Percentiles rank a stretch among this genome's conserved stretches.
These are phyloP conservation scores for Drosophila ambigua DNA, from an alignment of 1,140 invertebrate species.

Conservation along the genomic window DNA sequence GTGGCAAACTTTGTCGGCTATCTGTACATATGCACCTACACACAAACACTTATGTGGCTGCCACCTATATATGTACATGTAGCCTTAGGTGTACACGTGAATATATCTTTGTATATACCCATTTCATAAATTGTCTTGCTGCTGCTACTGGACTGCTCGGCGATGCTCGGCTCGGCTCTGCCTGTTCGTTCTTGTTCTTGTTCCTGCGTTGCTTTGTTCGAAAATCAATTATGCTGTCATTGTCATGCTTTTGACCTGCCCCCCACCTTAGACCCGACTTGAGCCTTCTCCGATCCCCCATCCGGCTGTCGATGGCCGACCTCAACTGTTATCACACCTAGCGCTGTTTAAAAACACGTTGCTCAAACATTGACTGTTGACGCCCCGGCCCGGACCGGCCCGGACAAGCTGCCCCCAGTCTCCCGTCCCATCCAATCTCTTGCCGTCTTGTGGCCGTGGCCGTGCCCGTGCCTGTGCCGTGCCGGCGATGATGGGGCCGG, in stretches of 20 bases:
- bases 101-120: constrained; percentile 20
- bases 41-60: constrained; percentile 1
- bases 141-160: constrained; percentile 20
- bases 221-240: constrained; percentile 82
- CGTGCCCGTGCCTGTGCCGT: no score
- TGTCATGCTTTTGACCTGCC: constrained; percentile 76
- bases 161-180: background rate
- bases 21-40: constrained; percentile 35
- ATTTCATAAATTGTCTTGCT: constrained; percentile 71
- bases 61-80: background rate
- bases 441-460: constrained; percentile 9
- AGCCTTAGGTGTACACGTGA: constrained; percentile 11
- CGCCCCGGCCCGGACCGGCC: constrained; percentile 6
- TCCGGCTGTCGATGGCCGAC: constrained; percentile 23
- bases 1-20: constrained; percentile 61
- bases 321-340: constrained; percentile 80
- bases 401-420: constrained; percentile 10
- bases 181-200: constrained; percentile 42
- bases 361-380: constrained; percentile 80
- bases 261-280: background rate
- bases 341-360: constrained; percentile 79
- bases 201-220: constrained; percentile 74
- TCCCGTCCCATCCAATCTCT: background rate
- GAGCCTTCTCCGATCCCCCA: background rate
- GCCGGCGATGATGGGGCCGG: constrained; percentile 29